Evolutionary conservation across 2,113 vertebrate genomes (phyloP).

Genomic region (Xerus inauris): DNA sequence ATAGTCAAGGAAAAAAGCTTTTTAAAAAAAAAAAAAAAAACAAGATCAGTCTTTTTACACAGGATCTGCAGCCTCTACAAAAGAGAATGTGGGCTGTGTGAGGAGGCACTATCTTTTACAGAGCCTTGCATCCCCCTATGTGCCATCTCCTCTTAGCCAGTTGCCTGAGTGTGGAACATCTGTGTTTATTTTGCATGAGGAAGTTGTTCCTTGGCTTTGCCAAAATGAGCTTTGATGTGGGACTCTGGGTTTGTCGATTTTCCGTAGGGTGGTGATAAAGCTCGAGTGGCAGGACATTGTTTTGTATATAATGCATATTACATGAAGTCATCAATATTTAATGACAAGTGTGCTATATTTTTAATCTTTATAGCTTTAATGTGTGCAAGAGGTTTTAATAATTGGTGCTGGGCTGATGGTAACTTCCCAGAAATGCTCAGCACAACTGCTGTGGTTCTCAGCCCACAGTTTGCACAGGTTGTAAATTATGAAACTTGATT

Average conservation of each 20-base stretch:
- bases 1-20: not conserved
- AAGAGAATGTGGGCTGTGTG: not conserved
- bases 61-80: not conserved
- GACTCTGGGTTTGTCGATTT: constrained; percentile 80
- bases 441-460: constrained; percentile 88
- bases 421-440: constrained; percentile 85
- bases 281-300: constrained; percentile 73
- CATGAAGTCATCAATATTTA: constrained; percentile 89
- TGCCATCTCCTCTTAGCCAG: constrained; percentile 56
- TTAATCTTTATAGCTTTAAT: constrained; percentile 91
- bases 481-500: constrained; percentile 86
- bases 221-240: constrained; percentile 81
- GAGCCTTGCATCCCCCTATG: constrained; percentile 56
- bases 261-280: constrained; percentile 74
- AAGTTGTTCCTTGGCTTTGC: constrained; percentile 82
- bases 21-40: not conserved
- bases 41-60: constrained; percentile 1
- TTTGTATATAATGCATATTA: constrained; percentile 86
- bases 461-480: constrained; percentile 74
- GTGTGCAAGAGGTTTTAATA: constrained; percentile 88
- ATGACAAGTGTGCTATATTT: constrained; percentile 89
- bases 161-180: constrained; percentile 83
- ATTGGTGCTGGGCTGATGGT: constrained; percentile 88
- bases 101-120: not conserved
- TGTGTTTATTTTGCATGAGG: constrained; percentile 90